These are phyloP conservation scores for Felis catus DNA, from an alignment of 2,113 vertebrate genomes.

Conservation along the genomic window F.catus_Fca126_mat1.0 CM031417.1:73258501-73259000, in stretches of 20 bases:
- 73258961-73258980: too few species aligned
- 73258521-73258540: background rate
- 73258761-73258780: background rate
- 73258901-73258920: background rate
- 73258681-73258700: background rate
- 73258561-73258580: background rate
- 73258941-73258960: background rate
- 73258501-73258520: background rate
- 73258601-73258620: background rate
- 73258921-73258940: background rate
- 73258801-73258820: background rate
- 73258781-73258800: background rate
- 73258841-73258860: background rate
- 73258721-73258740: background rate
- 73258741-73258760: background rate
- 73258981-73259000: too few species aligned
- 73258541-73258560: background rate
- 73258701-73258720: background rate
- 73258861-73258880: background rate
- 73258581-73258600: background rate
- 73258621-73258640: background rate
- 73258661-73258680: background rate
- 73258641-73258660: background rate
- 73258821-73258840: background rate
- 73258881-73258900: background rate